These are phyloP conservation scores for Potamarius usumacintae DNA, from an alignment of 2,113 vertebrate genomes.

Conservation along the genomic window DNA sequence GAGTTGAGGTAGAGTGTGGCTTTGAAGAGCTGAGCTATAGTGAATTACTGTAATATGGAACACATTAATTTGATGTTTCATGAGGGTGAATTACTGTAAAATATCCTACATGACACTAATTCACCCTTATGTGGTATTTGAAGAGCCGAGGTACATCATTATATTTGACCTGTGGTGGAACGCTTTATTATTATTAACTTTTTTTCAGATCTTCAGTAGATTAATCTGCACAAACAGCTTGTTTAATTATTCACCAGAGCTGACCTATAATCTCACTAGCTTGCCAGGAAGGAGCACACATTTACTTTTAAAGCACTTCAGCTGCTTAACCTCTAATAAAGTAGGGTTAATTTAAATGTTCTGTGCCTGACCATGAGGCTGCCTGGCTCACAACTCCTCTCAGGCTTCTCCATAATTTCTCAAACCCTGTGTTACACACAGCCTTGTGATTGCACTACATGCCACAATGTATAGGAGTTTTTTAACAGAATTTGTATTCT, in stretches of 20 bases:
- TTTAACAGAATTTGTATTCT: neutral
- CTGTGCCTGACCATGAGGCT: neutral
- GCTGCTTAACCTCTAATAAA: neutral
- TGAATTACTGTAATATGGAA: too few relatives aligned
- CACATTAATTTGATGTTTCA: too few relatives aligned
- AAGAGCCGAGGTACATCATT: neutral
- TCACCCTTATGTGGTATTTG: neutral
- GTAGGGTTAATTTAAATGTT: neutral
- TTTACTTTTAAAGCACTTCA: neutral
- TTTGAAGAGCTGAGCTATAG: too few relatives aligned
- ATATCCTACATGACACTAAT: too few relatives aligned
- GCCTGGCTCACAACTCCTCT: neutral
- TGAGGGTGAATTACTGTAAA: too few relatives aligned
- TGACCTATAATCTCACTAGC: conserved; percentile 15
- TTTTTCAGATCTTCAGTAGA: neutral
- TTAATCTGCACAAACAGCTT: conserved; percentile 2
- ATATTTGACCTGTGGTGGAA: neutral
- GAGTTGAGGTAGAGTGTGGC: too few relatives aligned
- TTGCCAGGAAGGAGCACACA: neutral
- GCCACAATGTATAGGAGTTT: neutral
- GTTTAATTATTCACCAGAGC: conserved; percentile 40
- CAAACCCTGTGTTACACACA: conserved; percentile 2
- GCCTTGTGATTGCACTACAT: conserved; percentile 14
- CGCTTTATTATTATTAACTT: neutral
- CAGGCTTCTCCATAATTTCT: neutral